Evolutionary conservation across 1,140 invertebrate species (phyloP), one percentile per base, ranked within the genome.

Genomic region (Phymastichus coffea): DNA sequence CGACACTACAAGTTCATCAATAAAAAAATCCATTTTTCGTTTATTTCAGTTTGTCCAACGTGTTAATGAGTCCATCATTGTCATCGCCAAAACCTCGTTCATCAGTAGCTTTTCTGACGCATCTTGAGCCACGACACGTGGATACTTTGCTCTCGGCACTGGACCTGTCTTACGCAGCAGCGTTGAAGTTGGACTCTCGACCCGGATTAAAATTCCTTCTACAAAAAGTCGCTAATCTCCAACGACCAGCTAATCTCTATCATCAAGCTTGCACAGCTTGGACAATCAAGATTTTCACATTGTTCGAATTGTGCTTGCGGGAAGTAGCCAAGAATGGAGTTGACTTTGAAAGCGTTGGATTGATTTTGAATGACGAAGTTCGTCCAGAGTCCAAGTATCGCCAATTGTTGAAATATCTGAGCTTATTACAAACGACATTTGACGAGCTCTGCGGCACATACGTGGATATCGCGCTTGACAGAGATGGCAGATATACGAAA

Each of bases 161-260:
- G 38, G 87, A 93, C 59, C 81, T 91, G 30, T 93, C 92, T 2
- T 92, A 92, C 70, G 83, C 83, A 17, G 83, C 90, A 30, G 89
- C 93, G 0, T 82, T 89, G 67, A 90, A 92, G 66, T 96, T 97
- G 75, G 94, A 97, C 73, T 82, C 85, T 7, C 84, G 94, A 17
- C 94, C 94, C 0, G 94, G 94, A 0, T 77, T 97, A 7, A 97
- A 97, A 74, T 96, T 97, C 74, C 82, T 97, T 4, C 86, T 95
- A 41, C 93, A 97, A 76, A 97, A 96, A 82, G 93, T 97, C 0
- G 91, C 89, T 0, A 90, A 91, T 67, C 83, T 94, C 53, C 89
- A 91, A 35, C 86, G 91, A 66, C 92, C 93, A 10, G 93, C 94
- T 1, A 97, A 97, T 80, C 77, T 96, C 15, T 97, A 96, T 71